A percentile compares a stretch with the other conserved stretches of the same genome.
phyloP scores from a whole-genome alignment of 2,113 vertebrate species.

The Capreolus pygargus region DNA sequence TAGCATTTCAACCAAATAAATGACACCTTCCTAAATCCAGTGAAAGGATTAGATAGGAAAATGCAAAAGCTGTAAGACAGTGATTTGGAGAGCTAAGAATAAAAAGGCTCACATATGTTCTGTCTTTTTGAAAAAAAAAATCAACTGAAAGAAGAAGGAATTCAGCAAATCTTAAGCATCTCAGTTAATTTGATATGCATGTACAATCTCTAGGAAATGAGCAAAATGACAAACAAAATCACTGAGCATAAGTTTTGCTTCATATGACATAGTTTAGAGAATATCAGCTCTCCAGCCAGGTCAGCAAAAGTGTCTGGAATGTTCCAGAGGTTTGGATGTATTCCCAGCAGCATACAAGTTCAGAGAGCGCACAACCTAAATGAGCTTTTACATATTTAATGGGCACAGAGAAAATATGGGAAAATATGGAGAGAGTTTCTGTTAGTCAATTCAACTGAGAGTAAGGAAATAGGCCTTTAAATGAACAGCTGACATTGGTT shows the following conservation, averaged over 20 bases:
- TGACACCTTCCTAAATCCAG: background rate
- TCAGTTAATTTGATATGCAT: background rate
- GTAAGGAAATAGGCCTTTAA: background rate
- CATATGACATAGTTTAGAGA: background rate
- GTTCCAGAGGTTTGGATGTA: too few species aligned
- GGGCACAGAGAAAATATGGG: background rate
- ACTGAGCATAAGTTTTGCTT: background rate
- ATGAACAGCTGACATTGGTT: background rate
- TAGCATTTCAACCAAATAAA: background rate
- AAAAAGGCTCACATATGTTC: background rate
- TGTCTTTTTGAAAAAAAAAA: background rate
- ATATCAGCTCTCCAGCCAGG: fast-evolving
- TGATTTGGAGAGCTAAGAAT: background rate
- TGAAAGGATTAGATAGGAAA: background rate
- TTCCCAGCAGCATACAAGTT: background rate
- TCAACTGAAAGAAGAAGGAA: background rate
- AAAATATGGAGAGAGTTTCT: background rate
- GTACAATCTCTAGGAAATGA: background rate
- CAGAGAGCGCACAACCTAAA: background rate
- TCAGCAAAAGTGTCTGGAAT: fast-evolving
- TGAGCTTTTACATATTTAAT: background rate
- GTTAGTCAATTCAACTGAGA: background rate
- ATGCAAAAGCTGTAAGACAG: background rate
- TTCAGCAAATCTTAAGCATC: background rate
- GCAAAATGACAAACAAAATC: background rate